A percentile compares a stretch with the other conserved stretches of the same genome.
Conservation (phyloP, 2,888 invertebrate species). For the Agonopterix subpropinquella region DNA sequence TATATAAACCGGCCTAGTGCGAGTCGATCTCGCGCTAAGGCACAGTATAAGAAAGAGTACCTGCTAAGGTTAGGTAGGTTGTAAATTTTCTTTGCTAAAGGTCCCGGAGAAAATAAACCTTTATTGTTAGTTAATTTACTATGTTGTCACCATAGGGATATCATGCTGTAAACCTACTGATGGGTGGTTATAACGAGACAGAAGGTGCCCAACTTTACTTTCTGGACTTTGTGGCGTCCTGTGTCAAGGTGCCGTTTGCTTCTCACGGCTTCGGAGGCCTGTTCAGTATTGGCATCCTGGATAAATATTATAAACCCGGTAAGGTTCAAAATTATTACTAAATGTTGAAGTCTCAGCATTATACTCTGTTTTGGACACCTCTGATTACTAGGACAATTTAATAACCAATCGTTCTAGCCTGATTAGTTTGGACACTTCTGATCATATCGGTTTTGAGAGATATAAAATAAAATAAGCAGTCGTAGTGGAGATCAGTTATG, state of each 20-base stretch:
- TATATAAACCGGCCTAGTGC: neutral
- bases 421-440: too few species aligned
- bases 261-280: constrained; percentile 96
- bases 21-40: too few species aligned
- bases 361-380: neutral
- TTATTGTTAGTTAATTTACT: neutral
- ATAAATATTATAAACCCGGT: constrained; percentile 86
- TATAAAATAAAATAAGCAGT: too few species aligned
- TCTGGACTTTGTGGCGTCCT: constrained; percentile 94
- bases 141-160: constrained; percentile 58
- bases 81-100: too few species aligned
- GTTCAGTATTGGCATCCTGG: constrained; percentile 91
- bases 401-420: too few species aligned
- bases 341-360: neutral
- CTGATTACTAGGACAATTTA: too few species aligned
- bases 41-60: too few species aligned
- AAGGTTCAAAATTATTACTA: neutral
- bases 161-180: constrained; percentile 82
- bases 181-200: constrained; percentile 89
- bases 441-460: too few species aligned
- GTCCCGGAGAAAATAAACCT: too few species aligned
- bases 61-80: too few species aligned
- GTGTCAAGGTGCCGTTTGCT: constrained; percentile 88
- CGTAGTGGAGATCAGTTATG: too few species aligned
- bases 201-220: constrained; percentile 88